Evolutionary conservation across 2,113 vertebrate genomes (phyloP), one percentile per base, ranked within the genome.

Genomic region (Aythya baeri): DNA sequence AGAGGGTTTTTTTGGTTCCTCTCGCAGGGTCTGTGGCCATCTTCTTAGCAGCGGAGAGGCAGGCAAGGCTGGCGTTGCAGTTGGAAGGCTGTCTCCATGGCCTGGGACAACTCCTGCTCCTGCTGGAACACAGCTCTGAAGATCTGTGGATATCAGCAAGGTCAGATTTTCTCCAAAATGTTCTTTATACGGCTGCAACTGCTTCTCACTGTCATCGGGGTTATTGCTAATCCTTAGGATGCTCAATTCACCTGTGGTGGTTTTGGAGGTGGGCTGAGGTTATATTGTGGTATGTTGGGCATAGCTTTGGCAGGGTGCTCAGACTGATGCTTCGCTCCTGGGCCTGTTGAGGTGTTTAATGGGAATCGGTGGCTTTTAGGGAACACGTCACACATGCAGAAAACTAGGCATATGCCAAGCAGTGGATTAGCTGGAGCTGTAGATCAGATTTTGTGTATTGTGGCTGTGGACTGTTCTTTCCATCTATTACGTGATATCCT

Each of bases 401-500:
- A 58, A 93, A 44, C 38, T 0, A 36, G 70, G 84, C 88, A 55
- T 57, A 58, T 73, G 71, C 72, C 84, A 62, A 84, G 54, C 36
- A 82, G 31, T 70, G 86, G 55, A 65, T 95, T 89, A 94, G 91
- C 71, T 94, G 34, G 57, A 77, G 83, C 90, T 82, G 73, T 82
- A 92, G 92, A 93, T 96, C 88, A 72, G 58, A 63, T 95, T 96
- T 94, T 95, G 94, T 94, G 63, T 94, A 85, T 88, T 94, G 94
- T 96, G 95, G 93, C 91, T 79, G 73, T 58, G 44, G 80, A 52
- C 86, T 91, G 92, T 54, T 96, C 90, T 95, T 97, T 96, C 94
- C 91, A 93, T 87, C 95, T 92, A 92, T 96, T 93, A 94, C 95
- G 58, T 63, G 88, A 93, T 96, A 96, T 95, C 94, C 92, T 97